Evolutionary conservation across 2,888 invertebrate genomes (phyloP), one percentile per base, ranked within the genome.

Genomic region (Caenorhabditis sp.): DNA sequence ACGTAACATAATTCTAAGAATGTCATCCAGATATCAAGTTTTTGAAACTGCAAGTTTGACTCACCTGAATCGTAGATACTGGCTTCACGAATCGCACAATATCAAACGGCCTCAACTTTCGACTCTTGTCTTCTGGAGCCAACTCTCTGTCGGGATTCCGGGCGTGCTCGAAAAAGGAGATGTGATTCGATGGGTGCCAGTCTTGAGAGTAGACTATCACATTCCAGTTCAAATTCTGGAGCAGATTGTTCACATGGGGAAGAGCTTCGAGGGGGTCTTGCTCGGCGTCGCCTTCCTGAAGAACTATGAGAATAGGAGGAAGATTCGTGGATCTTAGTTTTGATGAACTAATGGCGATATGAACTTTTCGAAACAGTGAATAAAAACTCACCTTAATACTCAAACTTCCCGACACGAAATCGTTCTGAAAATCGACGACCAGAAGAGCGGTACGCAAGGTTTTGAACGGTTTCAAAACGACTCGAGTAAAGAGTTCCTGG

Each of bases 351-450:
- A n/a, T n/a, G n/a, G n/a, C n/a, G n/a, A n/a, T n/a, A n/a, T n/a
- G n/a, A 31, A 4, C 4, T 4, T 31, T 31, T 4, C 31, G 31
- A 31, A 31, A 31, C 31, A 7, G 7, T 16, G n/a, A n/a, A n/a
- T n/a, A n/a, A n/a, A n/a, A n/a, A n/a, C 59, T 58, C 54, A 89
- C 90, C 83, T 95, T 96, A 92, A 98, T 96, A 93, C 97, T 96
- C 90, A 98, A 94, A 8, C 96, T 96, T 56, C 98, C 98, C 74
- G 95, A 95, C 92, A 98, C 97, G 93, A 98, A 98, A 94, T 98
- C 98, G 93, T 98, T 98, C 94, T 98, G 98, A 35, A 98, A 97
- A 93, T 98, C 98, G 85, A 98, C 96, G 82, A 98, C 95, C 85
- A 98, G 94, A 92, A 98, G 95, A 28, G 96, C 97, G 22, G 87